Evolutionary conservation across 1,140 invertebrate species (phyloP).

Genomic region (Gryllus bimaculatus): DNA sequence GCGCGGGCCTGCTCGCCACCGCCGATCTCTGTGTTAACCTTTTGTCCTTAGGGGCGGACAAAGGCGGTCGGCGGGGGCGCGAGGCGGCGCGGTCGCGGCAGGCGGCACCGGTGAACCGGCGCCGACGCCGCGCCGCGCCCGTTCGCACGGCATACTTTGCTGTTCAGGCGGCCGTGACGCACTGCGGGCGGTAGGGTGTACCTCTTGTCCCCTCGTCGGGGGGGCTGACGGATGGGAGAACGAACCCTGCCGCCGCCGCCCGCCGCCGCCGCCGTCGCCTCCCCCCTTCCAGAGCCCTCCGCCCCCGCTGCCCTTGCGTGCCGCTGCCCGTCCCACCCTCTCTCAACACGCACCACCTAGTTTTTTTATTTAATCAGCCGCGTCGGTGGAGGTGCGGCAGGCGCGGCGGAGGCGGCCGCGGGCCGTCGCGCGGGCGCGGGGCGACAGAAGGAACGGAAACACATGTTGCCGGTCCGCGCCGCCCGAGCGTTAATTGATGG

Average conservation of each 20-base stretch:
- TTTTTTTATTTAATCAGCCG: background rate
- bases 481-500: background rate
- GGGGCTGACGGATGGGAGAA: background rate
- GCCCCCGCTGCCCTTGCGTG: too few species aligned
- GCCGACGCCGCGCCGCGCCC: too few species aligned
- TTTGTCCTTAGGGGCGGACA: background rate
- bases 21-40: background rate
- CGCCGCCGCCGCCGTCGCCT: too few species aligned
- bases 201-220: background rate
- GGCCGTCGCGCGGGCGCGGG: too few species aligned
- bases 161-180: background rate
- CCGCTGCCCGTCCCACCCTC: background rate
- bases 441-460: background rate
- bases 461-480: background rate
- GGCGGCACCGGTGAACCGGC: background rate
- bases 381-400: background rate
- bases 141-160: background rate
- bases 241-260: background rate
- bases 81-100: background rate
- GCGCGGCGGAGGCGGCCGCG: too few species aligned
- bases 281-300: background rate
- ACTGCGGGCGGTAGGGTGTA: slow-evolving; percentile 1
- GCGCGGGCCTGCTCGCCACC: too few species aligned
- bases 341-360: background rate
- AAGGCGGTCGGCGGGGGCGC: background rate